Evolutionary conservation across 2,888 invertebrate genomes (phyloP), one percentile per base, ranked within the genome.

Genomic region (Eumacrocentrus americanus): DNA sequence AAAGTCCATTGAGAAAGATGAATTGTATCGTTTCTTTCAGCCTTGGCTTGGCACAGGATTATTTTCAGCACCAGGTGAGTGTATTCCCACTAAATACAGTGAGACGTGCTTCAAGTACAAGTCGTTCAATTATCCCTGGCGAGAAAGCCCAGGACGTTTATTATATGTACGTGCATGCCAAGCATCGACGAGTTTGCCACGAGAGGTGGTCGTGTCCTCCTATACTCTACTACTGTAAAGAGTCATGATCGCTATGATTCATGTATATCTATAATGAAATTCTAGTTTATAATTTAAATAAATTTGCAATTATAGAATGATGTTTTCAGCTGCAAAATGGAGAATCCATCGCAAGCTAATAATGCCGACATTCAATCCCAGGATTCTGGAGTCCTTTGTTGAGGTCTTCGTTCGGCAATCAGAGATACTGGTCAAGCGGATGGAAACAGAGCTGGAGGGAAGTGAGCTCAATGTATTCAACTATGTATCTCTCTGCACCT

Each of bases 11-110:
- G 71, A 72, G 14, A 74, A 74, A 47, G 70, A 67, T 16, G 66
- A 70, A 6, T 57, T 71, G 25, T 70, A 70, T 60, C 70, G 67
- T 54, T 70, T 71, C 48, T 50, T 48, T 14, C 60, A 65, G 35
- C 73, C 71, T 57, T 73, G 71, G 71, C 22, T 71, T 37, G 73
- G 73, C 38, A 70, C 67, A 11, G 73, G 73, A 61, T 67, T 74
- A 61, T 71, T 74, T 57, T 70, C 70, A 11, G 72, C 73, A 44
- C 71, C 72, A 56, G 71, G 72, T 73, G 57, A 67, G 66, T 52
- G 60, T 52, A 40, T 29, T 20, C 51, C 25, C 23, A 54, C 53
- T 46, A 62, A 63, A 52, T 62, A 65, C 52, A 52, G 22, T 38
- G 34, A 62, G 58, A 72, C 71, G 72, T 72, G 72, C 62, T 63